Evolutionary conservation across 2,113 vertebrate genomes (phyloP).

Genomic region (Albula glossodonta): DNA sequence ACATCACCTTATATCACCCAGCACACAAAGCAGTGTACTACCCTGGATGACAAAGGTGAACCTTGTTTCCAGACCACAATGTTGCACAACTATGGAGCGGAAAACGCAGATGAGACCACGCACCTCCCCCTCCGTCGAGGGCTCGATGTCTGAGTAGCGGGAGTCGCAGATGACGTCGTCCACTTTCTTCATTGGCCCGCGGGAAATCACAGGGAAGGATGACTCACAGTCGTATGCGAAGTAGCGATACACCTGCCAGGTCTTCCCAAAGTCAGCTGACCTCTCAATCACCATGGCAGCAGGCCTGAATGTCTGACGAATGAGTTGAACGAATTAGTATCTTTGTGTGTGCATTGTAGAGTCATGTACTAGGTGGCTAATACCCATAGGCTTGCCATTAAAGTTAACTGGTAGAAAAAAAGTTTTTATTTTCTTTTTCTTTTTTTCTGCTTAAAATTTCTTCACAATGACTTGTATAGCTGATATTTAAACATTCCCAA

Average conservation of each 20-base stretch:
- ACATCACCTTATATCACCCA: too few species aligned
- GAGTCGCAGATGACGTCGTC: slow-evolving; percentile 96
- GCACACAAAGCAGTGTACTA: too few species aligned
- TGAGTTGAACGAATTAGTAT: neutral
- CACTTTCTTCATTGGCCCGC: slow-evolving; percentile 90
- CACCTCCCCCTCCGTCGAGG: slow-evolving; percentile 95
- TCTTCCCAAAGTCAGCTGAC: slow-evolving; percentile 90
- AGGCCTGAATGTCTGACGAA: slow-evolving; percentile 86
- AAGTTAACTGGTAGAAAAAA: neutral
- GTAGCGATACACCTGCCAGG: slow-evolving; percentile 92
- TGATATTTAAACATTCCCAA: neutral
- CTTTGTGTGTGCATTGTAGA: neutral
- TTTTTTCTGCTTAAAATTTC: neutral
- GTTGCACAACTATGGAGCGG: neutral
- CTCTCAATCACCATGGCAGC: slow-evolving; percentile 95
- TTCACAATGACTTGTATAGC: neutral
- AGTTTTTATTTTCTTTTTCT: neutral
- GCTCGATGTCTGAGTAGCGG: slow-evolving; percentile 95
- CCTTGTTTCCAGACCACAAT: neutral
- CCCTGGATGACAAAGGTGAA: too few species aligned
- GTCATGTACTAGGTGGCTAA: neutral
- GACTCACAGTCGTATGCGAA: slow-evolving; percentile 95
- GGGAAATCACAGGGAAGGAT: slow-evolving; percentile 79
- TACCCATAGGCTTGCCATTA: neutral
- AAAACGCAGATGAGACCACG: neutral